Conservation (phyloP, 1,140 invertebrate genomes). For the Cyclina sinensis region DNA sequence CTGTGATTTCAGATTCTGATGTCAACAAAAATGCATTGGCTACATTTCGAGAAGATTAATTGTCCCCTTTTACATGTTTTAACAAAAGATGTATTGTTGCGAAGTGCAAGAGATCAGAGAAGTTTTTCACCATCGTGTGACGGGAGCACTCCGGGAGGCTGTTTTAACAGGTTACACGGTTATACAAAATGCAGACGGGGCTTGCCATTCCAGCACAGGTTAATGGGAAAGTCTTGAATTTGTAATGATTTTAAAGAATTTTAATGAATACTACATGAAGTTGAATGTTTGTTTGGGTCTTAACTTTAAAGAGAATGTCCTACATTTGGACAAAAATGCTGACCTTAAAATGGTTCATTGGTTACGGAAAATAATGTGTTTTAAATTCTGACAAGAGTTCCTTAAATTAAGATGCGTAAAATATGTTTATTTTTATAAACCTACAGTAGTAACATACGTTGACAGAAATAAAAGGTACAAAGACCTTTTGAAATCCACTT, state of each 20-base stretch:
- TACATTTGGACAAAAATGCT: neutral
- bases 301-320: neutral
- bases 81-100: constrained; percentile 61
- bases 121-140: constrained; percentile 22
- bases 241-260: constrained; percentile 39
- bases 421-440: too few relatives aligned
- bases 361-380: neutral
- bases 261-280: constrained; percentile 32
- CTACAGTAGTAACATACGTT: too few relatives aligned
- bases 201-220: constrained; percentile 11
- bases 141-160: constrained; percentile 9
- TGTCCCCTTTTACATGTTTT: neutral
- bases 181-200: neutral
- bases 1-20: neutral
- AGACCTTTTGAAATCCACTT: too few relatives aligned
- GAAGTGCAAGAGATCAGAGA: constrained; percentile 55
- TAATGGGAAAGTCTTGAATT: constrained; percentile 37
- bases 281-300: neutral
- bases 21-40: constrained; percentile 40
- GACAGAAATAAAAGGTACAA: too few relatives aligned
- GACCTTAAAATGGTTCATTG: neutral
- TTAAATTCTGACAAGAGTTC: neutral
- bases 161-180: neutral
- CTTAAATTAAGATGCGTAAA: too few relatives aligned
- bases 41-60: constrained; percentile 23